These are phyloP conservation scores for Leptinotarsa tumamoca DNA, from an alignment of 2,888 invertebrate genomes.

Conservation along the genomic window DNA sequence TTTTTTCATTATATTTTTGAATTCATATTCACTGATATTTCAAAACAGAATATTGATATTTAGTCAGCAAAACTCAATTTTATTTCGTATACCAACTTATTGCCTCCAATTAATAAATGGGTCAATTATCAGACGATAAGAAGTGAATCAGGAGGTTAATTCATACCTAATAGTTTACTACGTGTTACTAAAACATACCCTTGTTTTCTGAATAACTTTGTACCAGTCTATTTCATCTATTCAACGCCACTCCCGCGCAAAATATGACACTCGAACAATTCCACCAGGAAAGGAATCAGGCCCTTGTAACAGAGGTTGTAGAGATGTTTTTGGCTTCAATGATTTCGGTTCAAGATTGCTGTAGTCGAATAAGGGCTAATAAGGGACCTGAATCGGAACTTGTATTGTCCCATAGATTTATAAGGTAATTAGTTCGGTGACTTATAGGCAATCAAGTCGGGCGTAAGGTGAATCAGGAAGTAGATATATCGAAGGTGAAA, in stretches of 20 bases:
- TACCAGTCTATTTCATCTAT: conserved; percentile 11
- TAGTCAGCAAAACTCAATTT: too few species aligned
- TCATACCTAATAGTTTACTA: background rate
- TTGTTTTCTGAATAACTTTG: conserved; percentile 8
- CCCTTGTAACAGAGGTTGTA: background rate
- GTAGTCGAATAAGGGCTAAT: background rate
- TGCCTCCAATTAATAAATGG: background rate
- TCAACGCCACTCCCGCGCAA: background rate
- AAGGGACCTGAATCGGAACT: conserved; percentile 44
- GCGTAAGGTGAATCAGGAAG: conserved; percentile 35
- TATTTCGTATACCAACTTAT: too few species aligned
- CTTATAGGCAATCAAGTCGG: conserved; percentile 47
- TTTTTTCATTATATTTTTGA: too few species aligned
- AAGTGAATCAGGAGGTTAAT: background rate
- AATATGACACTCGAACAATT: background rate
- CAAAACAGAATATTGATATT: too few species aligned
- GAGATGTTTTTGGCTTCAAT: conserved; percentile 3
- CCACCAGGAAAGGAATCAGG: background rate
- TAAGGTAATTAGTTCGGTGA: conserved; percentile 49
- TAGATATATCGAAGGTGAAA: conserved; percentile 47
- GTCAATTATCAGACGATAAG: conserved; percentile 1
- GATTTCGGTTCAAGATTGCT: background rate
- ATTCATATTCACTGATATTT: too few species aligned
- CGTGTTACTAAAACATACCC: background rate
- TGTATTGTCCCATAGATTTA: conserved; percentile 52